phyloP scores from a whole-genome alignment of 2,797 vertebrate species.

The Malacoraja senta region DNA sequence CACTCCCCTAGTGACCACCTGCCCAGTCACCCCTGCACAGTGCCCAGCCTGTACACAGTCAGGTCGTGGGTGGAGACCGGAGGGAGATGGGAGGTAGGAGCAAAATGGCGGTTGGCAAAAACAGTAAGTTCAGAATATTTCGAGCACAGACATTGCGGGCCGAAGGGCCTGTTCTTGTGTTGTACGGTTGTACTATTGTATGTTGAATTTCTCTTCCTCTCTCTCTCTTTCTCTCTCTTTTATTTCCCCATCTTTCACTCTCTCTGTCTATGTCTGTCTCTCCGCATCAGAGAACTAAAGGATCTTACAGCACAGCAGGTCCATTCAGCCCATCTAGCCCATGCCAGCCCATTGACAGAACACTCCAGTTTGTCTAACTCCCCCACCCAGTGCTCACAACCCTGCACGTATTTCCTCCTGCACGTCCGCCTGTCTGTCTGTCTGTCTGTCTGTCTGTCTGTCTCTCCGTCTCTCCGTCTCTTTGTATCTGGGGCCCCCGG shows the following conservation, averaged over 20 bases:
- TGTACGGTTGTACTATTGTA: too few species aligned
- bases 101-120: too few species aligned
- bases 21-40: slow-evolving; percentile 44
- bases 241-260: neutral
- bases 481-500: neutral
- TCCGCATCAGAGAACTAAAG: neutral
- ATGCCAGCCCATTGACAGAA: too few species aligned
- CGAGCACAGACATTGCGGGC: too few species aligned
- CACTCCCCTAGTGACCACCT: neutral
- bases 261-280: neutral
- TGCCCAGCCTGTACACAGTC: too few species aligned
- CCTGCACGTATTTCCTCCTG: too few species aligned
- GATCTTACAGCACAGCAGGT: too few species aligned
- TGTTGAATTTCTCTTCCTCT: neutral
- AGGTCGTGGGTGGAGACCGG: neutral
- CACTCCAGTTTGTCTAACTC: neutral
- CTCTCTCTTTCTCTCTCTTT: neutral
- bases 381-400: too few species aligned
- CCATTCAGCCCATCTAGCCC: too few species aligned
- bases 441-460: neutral
- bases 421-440: neutral
- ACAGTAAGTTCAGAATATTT: too few species aligned
- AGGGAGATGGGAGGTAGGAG: neutral
- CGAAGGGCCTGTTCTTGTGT: too few species aligned
- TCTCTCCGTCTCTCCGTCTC: neutral